These are phyloP conservation scores for Silvanus unidentatus DNA, from an alignment of 2,888 invertebrate species.

Conservation along the genomic window DNA sequence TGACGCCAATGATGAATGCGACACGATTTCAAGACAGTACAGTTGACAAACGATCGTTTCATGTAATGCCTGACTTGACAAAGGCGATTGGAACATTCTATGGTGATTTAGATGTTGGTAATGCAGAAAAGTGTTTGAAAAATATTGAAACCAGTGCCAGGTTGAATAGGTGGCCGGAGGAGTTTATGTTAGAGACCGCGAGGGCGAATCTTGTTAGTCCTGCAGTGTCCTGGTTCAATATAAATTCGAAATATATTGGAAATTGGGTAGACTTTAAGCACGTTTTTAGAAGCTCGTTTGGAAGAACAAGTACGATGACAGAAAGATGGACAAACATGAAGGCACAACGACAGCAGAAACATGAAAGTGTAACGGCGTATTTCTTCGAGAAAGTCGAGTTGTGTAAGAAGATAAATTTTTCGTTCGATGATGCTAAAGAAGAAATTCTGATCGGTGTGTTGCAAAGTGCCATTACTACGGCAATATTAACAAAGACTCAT, in stretches of 20 bases:
- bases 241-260: not conserved
- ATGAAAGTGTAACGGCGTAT: not conserved
- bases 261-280: not conserved
- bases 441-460: not conserved
- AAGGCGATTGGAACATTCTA: not conserved
- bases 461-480: not conserved
- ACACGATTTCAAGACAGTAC: too few relatives aligned
- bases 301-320: not conserved
- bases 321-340: not conserved
- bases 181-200: not conserved
- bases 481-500: not conserved
- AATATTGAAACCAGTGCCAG: not conserved
- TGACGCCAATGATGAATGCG: too few relatives aligned
- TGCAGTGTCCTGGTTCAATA: not conserved
- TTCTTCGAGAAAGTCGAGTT: not conserved
- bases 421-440: not conserved
- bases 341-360: not conserved
- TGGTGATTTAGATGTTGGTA: not conserved
- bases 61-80: not conserved
- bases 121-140: not conserved
- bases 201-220: not conserved
- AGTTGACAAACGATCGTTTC: too few relatives aligned
- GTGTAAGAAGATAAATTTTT: not conserved
- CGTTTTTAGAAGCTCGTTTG: not conserved
- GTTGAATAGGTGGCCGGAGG: slow-evolving; percentile 1